Base-by-base conservation (phyloP, 2,888 invertebrate species). In the Phymatocera aterrima region DNA sequence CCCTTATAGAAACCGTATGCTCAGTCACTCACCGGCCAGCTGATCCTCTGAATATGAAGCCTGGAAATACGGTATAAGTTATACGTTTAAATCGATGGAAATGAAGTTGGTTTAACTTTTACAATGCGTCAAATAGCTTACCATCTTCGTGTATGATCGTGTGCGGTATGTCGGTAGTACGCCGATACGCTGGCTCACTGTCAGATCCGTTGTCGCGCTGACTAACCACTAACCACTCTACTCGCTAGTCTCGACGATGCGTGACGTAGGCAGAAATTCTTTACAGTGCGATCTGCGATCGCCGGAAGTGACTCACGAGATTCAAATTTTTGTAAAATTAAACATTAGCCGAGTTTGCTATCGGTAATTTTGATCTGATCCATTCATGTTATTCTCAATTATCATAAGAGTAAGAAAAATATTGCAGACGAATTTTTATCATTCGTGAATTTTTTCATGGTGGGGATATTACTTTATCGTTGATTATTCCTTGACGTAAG, bases 21-120 rank as follows among this genome's bases (percentile, higher is more conserved):
- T 85, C 82, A 86, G 90, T 84, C 87, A 95, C 96, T 96, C 92
- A 97, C 97, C 97, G 91, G 96, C 96, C 92, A 97, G 94, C 93
- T 97, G 97, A 92, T 97, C 97, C 92, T 97, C 97, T 61, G 95
- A 94, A 91, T 96, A 97, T 89, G 95, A 95, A 87, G 96, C 96
- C 97, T 97, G 93, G 80, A 93, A 94, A 82, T 40, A 72, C 12
- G 72, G 48, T 51, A 51, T 8, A 51, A 51, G 4, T 72, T 72
- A 34, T 51, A 34, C n/a, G 28, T 51, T 51, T 18, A 24, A 10
- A 18, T 10, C 12, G 21, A 51, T 51, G 31, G 6, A 48, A 68
- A 43, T 15, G 18, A 28, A 12, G 43, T 54, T 15, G 15, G 28
- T 65, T 15, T 37, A 60, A 10, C 37, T 28, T 51, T 43, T 37